A percentile compares a stretch with the other conserved stretches of the same genome.
These are phyloP conservation scores for Zhengitettix transpicula DNA, from an alignment of 2,888 invertebrate genomes.

Conservation along the genomic window DNA sequence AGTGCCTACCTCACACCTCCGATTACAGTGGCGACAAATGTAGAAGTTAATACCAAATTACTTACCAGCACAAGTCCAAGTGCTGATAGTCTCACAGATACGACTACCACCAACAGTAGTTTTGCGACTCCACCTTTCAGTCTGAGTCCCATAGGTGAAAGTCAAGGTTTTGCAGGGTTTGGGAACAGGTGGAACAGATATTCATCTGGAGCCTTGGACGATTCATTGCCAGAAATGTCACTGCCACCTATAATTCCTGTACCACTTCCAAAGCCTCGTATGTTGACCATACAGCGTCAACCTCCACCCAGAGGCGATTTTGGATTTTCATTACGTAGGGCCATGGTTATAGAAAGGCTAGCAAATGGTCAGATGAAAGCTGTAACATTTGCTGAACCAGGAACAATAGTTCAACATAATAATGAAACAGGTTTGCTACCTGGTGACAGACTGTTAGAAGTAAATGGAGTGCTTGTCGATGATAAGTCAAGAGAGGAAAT, in stretches of 20 bases:
- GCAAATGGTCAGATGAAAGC: constrained; percentile 33
- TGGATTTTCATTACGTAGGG: constrained; percentile 81
- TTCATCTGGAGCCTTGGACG: constrained; percentile 37
- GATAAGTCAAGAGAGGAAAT: constrained; percentile 77
- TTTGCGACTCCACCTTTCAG: constrained; percentile 79
- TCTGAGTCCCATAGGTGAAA: constrained; percentile 69
- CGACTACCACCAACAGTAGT: constrained; percentile 61
- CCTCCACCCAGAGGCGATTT: constrained; percentile 79
- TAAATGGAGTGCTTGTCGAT: constrained; percentile 73
- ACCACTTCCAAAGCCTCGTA: constrained; percentile 52
- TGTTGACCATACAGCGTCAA: constrained; percentile 59
- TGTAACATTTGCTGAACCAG: constrained; percentile 83
- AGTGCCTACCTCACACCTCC: constrained; percentile 11
- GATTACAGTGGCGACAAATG: constrained; percentile 1
- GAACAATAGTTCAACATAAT: constrained; percentile 49
- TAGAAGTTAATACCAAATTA: constrained; percentile 4
- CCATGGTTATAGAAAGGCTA: constrained; percentile 59
- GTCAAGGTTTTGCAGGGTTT: constrained; percentile 45
- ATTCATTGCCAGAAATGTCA: constrained; percentile 23
- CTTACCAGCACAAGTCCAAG: constrained; percentile 47
- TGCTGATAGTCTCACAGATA: constrained; percentile 69
- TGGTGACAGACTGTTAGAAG: constrained; percentile 86
- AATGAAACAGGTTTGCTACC: constrained; percentile 64
- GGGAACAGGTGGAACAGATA: constrained; percentile 7
- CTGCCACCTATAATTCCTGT: constrained; percentile 52